These are phyloP conservation scores for Tubiluchus corallicola DNA, from an alignment of 2,888 invertebrate genomes.

Conservation along the genomic window DNA sequence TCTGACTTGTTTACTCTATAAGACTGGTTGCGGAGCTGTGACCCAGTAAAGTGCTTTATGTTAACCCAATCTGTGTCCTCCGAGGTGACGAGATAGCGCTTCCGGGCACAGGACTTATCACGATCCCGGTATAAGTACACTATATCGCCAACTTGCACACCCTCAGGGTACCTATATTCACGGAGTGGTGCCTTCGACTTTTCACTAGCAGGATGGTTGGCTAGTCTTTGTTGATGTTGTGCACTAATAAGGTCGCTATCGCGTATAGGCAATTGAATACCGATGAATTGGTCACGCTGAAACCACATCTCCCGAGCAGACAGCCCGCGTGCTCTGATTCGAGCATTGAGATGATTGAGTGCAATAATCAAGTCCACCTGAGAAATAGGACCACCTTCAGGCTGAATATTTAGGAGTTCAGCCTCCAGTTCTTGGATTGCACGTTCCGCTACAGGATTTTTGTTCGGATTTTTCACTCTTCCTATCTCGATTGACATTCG, in stretches of 20 bases:
- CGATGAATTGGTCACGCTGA: constrained; percentile 15
- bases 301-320: constrained; percentile 15
- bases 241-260: constrained; percentile 12
- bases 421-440: constrained; percentile 16
- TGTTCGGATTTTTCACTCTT: constrained; percentile 13
- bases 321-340: constrained; percentile 14
- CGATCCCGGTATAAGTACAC: constrained; percentile 13
- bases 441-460: constrained; percentile 11
- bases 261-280: constrained; percentile 12
- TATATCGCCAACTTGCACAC: constrained; percentile 13
- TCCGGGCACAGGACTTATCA: constrained; percentile 11
- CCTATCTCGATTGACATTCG: constrained; percentile 14
- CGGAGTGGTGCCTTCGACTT: constrained; percentile 11
- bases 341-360: constrained; percentile 13
- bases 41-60: constrained; percentile 13
- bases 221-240: constrained; percentile 10
- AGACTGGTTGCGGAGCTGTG: constrained; percentile 12
- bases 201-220: constrained; percentile 14
- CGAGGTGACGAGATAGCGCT: constrained; percentile 13
- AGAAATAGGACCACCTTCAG: constrained; percentile 11
- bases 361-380: constrained; percentile 10
- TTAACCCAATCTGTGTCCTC: constrained; percentile 13
- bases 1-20: constrained; percentile 13
- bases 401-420: constrained; percentile 15
- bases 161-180: background rate